Percentiles rank a stretch among this genome's conserved stretches.
Conservation (phyloP, 2,888 invertebrate genomes). For the Ferrisia virgata region DNA sequence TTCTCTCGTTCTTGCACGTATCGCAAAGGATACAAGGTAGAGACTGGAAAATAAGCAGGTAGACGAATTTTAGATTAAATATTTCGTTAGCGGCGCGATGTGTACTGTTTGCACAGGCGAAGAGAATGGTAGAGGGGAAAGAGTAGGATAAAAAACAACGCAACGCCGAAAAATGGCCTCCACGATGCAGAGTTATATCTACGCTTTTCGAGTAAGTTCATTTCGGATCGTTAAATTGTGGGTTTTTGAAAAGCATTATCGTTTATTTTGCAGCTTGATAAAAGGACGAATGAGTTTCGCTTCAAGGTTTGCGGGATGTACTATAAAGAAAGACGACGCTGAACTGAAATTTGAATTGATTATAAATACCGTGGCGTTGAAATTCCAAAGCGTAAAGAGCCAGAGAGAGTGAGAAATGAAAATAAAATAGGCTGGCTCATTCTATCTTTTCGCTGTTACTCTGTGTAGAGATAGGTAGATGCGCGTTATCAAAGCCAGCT, state of each 20-base stretch:
- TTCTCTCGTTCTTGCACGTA: no score
- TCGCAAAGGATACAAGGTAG: no score
- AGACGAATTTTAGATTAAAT: no score
- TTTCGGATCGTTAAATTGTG: not conserved
- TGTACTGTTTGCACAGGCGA: no score
- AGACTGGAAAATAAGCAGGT: no score
- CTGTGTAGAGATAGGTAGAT: no score
- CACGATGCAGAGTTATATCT: not conserved
- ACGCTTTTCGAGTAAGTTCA: not conserved
- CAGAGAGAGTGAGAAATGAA: not conserved
- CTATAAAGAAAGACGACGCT: not conserved
- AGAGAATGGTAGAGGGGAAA: no score
- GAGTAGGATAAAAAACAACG: no score
- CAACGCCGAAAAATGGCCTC: no score
- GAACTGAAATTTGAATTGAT: not conserved
- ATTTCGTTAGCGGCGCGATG: no score
- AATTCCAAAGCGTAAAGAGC: not conserved
- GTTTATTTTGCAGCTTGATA: not conserved
- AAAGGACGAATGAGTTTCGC: not conserved
- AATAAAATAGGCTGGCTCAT: not conserved
- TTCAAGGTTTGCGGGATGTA: not conserved
- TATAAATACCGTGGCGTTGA: not conserved
- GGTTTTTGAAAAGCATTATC: not conserved
- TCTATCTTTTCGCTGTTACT: not conserved
- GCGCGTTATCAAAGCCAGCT: not conserved